Evolutionary conservation across 2,797 vertebrate genomes (phyloP).

Genomic region (Sebastes kiyomatsui): DNA sequence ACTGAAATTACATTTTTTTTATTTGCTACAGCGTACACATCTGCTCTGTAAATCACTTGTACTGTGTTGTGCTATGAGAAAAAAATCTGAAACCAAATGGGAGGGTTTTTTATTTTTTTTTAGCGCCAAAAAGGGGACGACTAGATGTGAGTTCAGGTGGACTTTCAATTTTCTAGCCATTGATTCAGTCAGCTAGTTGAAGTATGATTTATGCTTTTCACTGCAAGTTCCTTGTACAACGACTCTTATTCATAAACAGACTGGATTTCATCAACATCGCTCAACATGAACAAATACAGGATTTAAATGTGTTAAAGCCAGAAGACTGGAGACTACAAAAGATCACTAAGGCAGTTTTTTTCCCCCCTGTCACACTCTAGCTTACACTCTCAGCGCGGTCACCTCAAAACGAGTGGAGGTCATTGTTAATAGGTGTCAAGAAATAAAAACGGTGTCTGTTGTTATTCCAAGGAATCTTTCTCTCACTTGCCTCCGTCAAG

Average conservation of each 20-base stretch:
- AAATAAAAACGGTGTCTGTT: constrained; percentile 54
- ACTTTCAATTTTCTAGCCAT: not conserved
- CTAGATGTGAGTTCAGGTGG: not conserved
- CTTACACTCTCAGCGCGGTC: not conserved
- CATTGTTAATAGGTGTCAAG: constrained; percentile 52
- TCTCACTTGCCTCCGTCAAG: constrained; percentile 19
- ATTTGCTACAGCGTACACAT: no score
- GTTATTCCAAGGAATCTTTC: constrained; percentile 59
- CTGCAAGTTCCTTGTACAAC: not conserved
- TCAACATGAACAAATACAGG: not conserved
- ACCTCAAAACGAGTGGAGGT: constrained; percentile 42
- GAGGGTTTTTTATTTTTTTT: not conserved
- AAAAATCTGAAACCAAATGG: not conserved
- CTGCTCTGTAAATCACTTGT: no score
- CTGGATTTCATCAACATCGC: constrained; percentile 13
- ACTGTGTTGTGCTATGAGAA: not conserved
- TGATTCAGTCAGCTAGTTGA: not conserved
- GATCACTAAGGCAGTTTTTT: not conserved
- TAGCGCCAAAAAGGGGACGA: not conserved
- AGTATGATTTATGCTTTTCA: not conserved
- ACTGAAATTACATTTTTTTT: not conserved
- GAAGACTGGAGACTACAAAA: not conserved
- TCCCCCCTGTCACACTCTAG: not conserved
- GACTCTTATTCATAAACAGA: no score
- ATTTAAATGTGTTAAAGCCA: constrained; percentile 10